Evolutionary conservation across 2,888 invertebrate species (phyloP).

Genomic region (Drepana falcataria): DNA sequence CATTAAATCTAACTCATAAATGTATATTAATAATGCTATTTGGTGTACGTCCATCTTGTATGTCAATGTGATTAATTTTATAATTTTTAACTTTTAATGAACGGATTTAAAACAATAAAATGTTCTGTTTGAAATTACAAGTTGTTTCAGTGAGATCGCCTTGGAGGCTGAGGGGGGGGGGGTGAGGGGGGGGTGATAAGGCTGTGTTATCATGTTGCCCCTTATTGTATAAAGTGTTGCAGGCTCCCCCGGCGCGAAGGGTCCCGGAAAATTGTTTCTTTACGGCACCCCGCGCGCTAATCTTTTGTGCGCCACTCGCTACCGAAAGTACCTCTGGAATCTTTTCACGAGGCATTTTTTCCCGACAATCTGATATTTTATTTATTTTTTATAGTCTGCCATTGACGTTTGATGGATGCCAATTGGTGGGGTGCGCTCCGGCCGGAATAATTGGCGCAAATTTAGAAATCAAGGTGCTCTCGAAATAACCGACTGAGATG

Average conservation of each 20-base stretch:
- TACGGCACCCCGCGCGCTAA: slow-evolving; percentile 72
- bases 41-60: slow-evolving; percentile 78
- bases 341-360: slow-evolving; percentile 32
- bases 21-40: slow-evolving; percentile 68
- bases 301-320: slow-evolving; percentile 40
- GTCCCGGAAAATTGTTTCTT: slow-evolving; percentile 74
- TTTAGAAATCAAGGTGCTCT: slow-evolving; percentile 22
- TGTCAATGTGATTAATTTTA: slow-evolving; percentile 75
- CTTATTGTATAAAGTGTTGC: slow-evolving; percentile 53
- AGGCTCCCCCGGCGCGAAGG: slow-evolving; percentile 49
- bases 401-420: slow-evolving; percentile 64
- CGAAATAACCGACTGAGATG: neutral
- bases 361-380: slow-evolving; percentile 45
- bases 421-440: slow-evolving; percentile 32
- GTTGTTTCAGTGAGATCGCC: slow-evolving; percentile 41
- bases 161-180: neutral
- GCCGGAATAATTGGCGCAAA: slow-evolving; percentile 45
- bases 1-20: slow-evolving; percentile 57
- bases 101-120: slow-evolving; percentile 78
- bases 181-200: slow-evolving; percentile 31
- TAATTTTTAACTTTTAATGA: slow-evolving; percentile 63
- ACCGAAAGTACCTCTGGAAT: slow-evolving; percentile 25
- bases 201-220: slow-evolving; percentile 67
- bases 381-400: slow-evolving; percentile 66
- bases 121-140: slow-evolving; percentile 76